Evolutionary conservation across 1,140 invertebrate genomes (phyloP), one percentile per base, ranked within the genome.

Genomic region (Tachypleus tridentatus): DNA sequence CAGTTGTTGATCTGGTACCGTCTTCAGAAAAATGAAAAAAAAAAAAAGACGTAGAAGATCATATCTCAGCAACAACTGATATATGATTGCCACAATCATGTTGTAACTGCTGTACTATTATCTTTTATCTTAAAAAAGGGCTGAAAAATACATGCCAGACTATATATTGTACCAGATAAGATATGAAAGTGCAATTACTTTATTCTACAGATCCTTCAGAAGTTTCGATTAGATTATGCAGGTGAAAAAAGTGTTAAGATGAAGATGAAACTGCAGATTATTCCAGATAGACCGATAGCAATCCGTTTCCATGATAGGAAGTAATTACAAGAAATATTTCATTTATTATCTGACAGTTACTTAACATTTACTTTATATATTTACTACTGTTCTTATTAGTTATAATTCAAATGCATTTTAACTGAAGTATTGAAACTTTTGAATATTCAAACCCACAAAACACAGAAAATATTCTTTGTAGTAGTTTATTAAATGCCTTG

Each of bases 151-250:
- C 6, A 49, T 59, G 5, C 53, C 4, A 11, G 10, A 58, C 3
- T 47, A 49, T 9, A 9, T n/a, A 48, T 59, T 5, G 5, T 47
- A 11, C 49, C 29, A 48, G 49, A 4, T 47, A 4, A 11, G 9
- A 59, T 48, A 11, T 11, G 9, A 47, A 59, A 47, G 5, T 59
- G 0, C 7, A 59, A 48, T 59, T 58, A 9, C 4, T 9, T 58
- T n/a, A n/a, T 9, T 57, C 60, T 67, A 11, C 61, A 67, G 66
- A 62, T 67, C 3, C 60, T 67, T 11, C 51, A 64, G 50, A 67
- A 64, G 9, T 67, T 64, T 9, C 53, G 60, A 50, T 57, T 67
- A 0, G 57, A 64, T 10, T 67, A 64, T 49, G 51, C 60, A 3
- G 60, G 60, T 5, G 61, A 57, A 29, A 60, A 67, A 10, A 1